Conservation (phyloP, 92 coral and sea anemone genomes). For the Porites lobata region DNA sequence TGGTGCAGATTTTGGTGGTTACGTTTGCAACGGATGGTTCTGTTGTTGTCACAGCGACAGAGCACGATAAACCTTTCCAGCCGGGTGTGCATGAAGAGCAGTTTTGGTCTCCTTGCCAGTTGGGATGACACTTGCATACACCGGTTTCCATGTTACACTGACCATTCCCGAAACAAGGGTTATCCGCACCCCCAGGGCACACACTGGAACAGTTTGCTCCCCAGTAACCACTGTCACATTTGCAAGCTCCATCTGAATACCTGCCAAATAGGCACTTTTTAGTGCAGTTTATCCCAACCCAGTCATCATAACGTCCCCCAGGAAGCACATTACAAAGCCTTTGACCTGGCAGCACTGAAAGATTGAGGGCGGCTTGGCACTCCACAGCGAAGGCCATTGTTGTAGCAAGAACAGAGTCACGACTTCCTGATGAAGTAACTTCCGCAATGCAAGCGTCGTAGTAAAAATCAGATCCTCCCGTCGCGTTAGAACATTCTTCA, state of each 20-base stretch:
- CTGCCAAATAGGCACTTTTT: conserved; percentile 78
- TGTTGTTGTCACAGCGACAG: conserved; percentile 72
- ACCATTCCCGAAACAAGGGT: conserved; percentile 94
- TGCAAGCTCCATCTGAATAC: conserved; percentile 65
- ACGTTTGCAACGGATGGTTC: conserved; percentile 40
- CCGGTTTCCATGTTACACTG: conserved; percentile 85
- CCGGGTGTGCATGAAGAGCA: conserved; percentile 88
- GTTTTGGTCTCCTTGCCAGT: conserved; percentile 84
- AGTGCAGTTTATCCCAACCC: conserved; percentile 88
- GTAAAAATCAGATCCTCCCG: conserved; percentile 81
- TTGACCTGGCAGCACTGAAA: conserved; percentile 88
- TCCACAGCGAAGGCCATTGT: conserved; percentile 81
- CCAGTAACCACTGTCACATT: conserved; percentile 96
- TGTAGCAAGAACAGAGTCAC: conserved; percentile 79
- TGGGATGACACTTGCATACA: conserved; percentile 81
- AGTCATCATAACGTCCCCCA: conserved; percentile 84
- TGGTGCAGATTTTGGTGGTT: conserved; percentile 66
- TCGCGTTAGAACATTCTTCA: conserved; percentile 78
- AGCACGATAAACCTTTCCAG: conserved; percentile 90
- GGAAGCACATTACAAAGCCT: conserved; percentile 86
- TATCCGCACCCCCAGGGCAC: conserved; percentile 94
- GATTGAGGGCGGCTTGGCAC: conserved; percentile 92
- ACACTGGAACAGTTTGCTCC: conserved; percentile 87
- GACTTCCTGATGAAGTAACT: conserved; percentile 70
- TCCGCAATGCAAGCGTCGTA: conserved; percentile 89